These are phyloP conservation scores for Caenorhabditis japonica DNA, from an alignment of 2,888 invertebrate species.

Conservation along the genomic window DNA sequence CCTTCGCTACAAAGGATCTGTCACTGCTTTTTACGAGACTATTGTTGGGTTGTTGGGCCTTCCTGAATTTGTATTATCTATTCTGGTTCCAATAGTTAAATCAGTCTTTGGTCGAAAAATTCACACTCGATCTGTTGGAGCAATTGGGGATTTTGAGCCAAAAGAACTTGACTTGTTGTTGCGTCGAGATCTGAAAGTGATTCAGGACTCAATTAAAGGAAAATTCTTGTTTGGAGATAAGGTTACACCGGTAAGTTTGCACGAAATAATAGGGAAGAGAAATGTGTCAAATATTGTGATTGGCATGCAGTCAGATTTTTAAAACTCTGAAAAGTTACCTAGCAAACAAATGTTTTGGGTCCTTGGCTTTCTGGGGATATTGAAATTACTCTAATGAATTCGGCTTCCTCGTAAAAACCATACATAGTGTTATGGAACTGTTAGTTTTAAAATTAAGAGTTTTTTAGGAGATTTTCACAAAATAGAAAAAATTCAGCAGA, in stretches of 20 bases:
- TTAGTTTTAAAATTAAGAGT: too few species aligned
- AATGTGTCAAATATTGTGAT: too few species aligned
- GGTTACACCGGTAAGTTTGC: constrained; percentile 85
- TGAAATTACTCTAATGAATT: too few species aligned
- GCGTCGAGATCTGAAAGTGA: constrained; percentile 24
- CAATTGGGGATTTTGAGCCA: constrained; percentile 43
- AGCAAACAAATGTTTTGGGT: too few species aligned
- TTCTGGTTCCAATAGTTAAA: constrained; percentile 28
- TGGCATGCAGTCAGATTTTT: too few species aligned
- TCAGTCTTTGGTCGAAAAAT: constrained; percentile 32
- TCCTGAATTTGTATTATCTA: constrained; percentile 9
- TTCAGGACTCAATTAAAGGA: constrained; percentile 78
- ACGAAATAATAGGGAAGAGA: too few species aligned
- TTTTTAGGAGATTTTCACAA: too few species aligned
- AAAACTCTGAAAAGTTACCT: too few species aligned
- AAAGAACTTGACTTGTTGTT: constrained; percentile 31
- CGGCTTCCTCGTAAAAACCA: too few species aligned
- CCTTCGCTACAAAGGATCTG: constrained; percentile 27
- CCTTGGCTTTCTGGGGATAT: too few species aligned
- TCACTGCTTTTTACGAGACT: constrained; percentile 25
- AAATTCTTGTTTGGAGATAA: constrained; percentile 95
- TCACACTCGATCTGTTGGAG: constrained; percentile 11
- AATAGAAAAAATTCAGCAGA: too few species aligned
- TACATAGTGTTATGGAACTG: too few species aligned
- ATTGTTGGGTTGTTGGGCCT: constrained; percentile 21